Evolutionary conservation across 2,113 vertebrate species (phyloP).

Genomic region (Polyodon spathula): DNA sequence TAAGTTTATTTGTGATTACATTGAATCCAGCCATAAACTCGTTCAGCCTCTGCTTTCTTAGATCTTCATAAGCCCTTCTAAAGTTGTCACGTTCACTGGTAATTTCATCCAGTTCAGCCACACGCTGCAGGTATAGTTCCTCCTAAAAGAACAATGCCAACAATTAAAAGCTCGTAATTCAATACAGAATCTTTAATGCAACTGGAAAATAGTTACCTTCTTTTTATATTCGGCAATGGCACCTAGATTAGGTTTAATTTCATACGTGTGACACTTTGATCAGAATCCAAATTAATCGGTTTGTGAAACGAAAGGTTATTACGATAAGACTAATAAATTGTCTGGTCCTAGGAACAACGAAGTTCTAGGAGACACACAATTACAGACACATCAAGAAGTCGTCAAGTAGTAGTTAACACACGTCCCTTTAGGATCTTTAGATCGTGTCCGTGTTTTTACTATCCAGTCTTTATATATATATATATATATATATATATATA

Average conservation of each 20-base stretch:
- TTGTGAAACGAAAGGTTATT: no score
- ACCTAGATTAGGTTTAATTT: slow-evolving; percentile 82
- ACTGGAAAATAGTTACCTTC: slow-evolving; percentile 59
- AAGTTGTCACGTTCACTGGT: slow-evolving; percentile 77
- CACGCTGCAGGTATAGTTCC: slow-evolving; percentile 82
- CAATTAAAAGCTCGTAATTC: neutral
- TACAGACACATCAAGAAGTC: no score
- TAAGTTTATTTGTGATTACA: slow-evolving; percentile 89
- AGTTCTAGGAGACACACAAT: no score
- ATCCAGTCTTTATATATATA: no score
- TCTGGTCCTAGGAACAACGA: no score
- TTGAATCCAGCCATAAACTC: slow-evolving; percentile 97
- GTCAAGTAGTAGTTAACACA: no score
- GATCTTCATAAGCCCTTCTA: slow-evolving; percentile 73
- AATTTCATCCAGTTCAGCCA: slow-evolving; percentile 81
- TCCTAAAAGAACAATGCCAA: slow-evolving; percentile 55
- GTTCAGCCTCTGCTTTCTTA: slow-evolving; percentile 84
- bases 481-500: no score
- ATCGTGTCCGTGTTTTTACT: no score
- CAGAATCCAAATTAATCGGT: no score
- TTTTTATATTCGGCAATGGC: slow-evolving; percentile 81
- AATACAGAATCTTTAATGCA: neutral
- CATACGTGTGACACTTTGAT: slow-evolving; percentile 60
- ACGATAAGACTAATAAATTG: no score
- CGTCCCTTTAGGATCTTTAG: no score